Percentiles rank a stretch among this genome's conserved stretches.
These are phyloP conservation scores for Cyclophora punctaria DNA, from an alignment of 2,888 invertebrate genomes.

Conservation along the genomic window DNA sequence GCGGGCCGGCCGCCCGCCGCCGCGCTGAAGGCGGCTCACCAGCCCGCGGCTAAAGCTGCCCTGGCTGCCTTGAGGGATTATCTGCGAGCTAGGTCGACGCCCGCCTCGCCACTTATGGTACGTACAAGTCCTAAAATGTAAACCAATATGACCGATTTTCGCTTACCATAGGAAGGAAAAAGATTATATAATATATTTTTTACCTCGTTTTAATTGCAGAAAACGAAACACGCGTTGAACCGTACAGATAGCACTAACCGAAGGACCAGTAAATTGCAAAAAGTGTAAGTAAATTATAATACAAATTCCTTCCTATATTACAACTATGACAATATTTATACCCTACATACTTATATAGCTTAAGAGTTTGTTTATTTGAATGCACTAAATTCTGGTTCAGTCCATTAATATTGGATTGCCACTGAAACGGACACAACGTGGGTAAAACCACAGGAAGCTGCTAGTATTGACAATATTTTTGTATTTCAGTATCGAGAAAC, in stretches of 20 bases:
- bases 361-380: too few relatives aligned
- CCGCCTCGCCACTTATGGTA: constrained; percentile 82
- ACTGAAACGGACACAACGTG: neutral
- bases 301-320: too few relatives aligned
- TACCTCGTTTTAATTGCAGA: constrained; percentile 51
- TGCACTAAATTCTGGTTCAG: too few relatives aligned
- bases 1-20: constrained; percentile 49
- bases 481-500: constrained; percentile 78
- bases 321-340: too few relatives aligned
- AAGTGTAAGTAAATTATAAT: constrained; percentile 79
- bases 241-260: constrained; percentile 85
- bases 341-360: too few relatives aligned
- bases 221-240: constrained; percentile 81
- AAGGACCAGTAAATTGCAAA: constrained; percentile 85
- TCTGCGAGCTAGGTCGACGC: constrained; percentile 84
- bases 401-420: too few relatives aligned
- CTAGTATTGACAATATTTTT: neutral
- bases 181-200: too few relatives aligned
- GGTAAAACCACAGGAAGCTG: too few relatives aligned
- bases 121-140: constrained; percentile 1
- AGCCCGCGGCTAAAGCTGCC: constrained; percentile 83
- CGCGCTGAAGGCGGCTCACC: constrained; percentile 73
- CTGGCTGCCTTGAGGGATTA: constrained; percentile 86
- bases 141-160: neutral
- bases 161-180: too few relatives aligned